Conservation (phyloP, 2,797 vertebrate species). For the Manis crassicaudata region DNA sequence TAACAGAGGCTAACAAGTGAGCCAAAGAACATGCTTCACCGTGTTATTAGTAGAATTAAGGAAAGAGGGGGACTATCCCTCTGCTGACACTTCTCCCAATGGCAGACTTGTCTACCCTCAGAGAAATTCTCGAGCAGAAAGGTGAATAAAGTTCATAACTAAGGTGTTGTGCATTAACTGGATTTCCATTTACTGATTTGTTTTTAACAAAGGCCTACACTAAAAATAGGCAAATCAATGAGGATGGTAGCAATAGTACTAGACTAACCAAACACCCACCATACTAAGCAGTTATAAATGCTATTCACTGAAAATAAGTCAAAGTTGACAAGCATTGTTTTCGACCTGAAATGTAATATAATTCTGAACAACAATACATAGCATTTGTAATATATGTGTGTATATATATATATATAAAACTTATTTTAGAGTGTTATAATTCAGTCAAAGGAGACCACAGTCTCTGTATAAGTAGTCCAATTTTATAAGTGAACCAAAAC, state of each 20-base stretch:
- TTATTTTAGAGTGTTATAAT: not conserved
- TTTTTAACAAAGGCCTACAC: not conserved
- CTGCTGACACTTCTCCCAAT: accelerated
- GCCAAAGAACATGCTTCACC: not conserved
- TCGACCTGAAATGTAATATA: not conserved
- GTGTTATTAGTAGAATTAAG: not conserved
- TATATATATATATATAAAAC: not conserved
- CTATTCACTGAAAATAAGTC: not conserved
- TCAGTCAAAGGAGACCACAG: not conserved
- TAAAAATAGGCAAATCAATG: not conserved
- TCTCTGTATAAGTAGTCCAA: not conserved
- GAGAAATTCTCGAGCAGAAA: not conserved
- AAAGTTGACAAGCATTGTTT: not conserved
- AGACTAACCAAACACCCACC: not conserved
- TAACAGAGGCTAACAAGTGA: not conserved
- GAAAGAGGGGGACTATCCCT: not conserved
- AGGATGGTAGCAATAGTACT: not conserved
- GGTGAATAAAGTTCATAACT: not conserved
- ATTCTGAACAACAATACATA: not conserved
- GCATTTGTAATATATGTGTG: not conserved
- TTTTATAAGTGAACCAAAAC: not conserved
- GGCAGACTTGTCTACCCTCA: not conserved
- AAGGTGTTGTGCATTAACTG: not conserved
- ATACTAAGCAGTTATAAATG: not conserved
- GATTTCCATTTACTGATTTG: not conserved